These are phyloP conservation scores for Porites rus DNA, from an alignment of 92 coral and sea anemone genomes.

Conservation along the genomic window DNA sequence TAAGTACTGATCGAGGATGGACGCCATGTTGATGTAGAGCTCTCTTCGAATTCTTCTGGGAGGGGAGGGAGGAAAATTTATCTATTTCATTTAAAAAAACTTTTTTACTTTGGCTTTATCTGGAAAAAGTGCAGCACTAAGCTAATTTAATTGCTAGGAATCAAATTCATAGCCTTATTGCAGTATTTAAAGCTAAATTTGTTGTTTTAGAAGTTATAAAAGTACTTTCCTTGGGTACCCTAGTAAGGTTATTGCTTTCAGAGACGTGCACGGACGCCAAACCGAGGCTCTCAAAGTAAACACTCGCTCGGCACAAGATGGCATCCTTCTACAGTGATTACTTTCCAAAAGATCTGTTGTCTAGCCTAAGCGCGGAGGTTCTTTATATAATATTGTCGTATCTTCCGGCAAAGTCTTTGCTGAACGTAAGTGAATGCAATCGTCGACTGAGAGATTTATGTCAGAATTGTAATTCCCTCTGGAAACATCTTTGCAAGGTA, in stretches of 20 bases:
- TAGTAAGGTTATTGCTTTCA: background rate
- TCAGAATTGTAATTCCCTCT: constrained; percentile 70
- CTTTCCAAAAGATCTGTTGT: constrained; percentile 46
- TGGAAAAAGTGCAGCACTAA: background rate
- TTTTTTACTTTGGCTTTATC: background rate
- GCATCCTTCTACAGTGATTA: constrained; percentile 25
- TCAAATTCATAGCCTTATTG: background rate
- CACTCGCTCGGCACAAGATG: constrained; percentile 18
- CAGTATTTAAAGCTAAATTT: background rate
- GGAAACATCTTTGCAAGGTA: constrained; percentile 85
- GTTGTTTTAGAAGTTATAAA: background rate
- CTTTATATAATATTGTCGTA: constrained; percentile 67
- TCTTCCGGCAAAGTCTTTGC: constrained; percentile 79
- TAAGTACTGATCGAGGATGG: constrained; percentile 95
- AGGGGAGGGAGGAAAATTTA: constrained; percentile 7
- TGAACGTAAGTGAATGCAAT: constrained; percentile 82
- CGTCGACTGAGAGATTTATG: constrained; percentile 69
- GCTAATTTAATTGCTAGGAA: background rate
- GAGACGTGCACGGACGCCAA: background rate
- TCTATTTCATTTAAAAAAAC: background rate
- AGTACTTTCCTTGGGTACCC: background rate
- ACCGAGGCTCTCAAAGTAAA: constrained; percentile 36
- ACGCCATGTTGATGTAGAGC: constrained; percentile 84
- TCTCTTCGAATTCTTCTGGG: background rate
- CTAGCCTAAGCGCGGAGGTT: constrained; percentile 77